Conservation (phyloP, 2,113 vertebrate species). For the Sitta europaea region DNA sequence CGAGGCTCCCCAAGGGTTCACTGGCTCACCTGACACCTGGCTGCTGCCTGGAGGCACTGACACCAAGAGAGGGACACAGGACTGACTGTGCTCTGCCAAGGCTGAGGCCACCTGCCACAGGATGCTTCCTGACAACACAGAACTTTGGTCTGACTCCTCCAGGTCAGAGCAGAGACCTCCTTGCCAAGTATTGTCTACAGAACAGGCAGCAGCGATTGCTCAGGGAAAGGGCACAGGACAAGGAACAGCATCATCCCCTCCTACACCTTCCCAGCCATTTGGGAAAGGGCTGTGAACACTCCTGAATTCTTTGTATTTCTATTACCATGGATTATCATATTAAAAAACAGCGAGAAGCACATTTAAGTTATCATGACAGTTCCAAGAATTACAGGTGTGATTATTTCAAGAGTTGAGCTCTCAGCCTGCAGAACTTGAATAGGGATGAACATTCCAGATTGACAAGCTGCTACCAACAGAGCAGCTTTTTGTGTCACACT, state of each 20-base stretch:
- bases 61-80: neutral
- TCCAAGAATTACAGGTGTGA: neutral
- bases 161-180: neutral
- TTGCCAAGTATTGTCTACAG: neutral
- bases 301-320: neutral
- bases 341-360: neutral
- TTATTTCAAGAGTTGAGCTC: neutral
- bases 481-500: neutral
- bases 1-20: neutral
- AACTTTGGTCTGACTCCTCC: neutral
- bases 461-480: neutral
- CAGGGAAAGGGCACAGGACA: neutral
- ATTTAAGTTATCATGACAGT: neutral
- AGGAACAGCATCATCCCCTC: constrained; percentile 8
- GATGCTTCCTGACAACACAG: neutral
- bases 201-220: neutral
- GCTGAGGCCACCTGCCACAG: neutral
- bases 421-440: neutral
- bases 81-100: neutral
- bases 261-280: neutral
- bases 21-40: neutral
- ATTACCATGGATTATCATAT: neutral
- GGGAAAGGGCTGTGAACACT: neutral
- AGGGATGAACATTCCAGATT: neutral
- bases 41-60: neutral